phyloP scores from a whole-genome alignment of 2,113 vertebrate genomes.

The Pelobates fuscus region DNA sequence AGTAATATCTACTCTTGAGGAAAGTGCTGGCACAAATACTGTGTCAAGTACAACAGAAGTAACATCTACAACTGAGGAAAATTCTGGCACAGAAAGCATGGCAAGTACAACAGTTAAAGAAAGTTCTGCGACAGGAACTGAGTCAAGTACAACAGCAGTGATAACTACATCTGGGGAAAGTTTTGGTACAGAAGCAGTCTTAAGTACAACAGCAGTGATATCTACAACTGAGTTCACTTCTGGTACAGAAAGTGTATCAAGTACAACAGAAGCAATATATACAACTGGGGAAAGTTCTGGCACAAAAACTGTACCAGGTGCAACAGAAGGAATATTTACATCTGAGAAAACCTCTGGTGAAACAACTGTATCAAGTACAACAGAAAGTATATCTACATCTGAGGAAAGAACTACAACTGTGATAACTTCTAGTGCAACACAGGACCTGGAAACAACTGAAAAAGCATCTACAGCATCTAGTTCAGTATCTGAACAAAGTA shows the following conservation, averaged over 20 bases:
- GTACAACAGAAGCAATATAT: neutral
- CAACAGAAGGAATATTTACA: neutral
- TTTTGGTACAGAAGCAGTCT: neutral
- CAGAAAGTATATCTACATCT: neutral
- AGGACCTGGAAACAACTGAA: neutral
- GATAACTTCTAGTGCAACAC: neutral
- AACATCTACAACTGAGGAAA: neutral
- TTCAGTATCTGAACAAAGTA: neutral
- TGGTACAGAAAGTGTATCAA: neutral
- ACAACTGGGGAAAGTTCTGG: neutral
- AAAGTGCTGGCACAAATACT: neutral
- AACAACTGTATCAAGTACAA: neutral
- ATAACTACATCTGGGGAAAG: neutral
- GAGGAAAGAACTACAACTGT: neutral
- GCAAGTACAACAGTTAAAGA: neutral
- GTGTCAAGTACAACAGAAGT: neutral
- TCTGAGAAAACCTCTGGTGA: neutral
- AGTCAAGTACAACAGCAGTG: neutral
- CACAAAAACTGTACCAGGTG: neutral
- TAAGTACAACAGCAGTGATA: neutral
- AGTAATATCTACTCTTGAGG: neutral
- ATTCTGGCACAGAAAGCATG: neutral
- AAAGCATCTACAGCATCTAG: neutral
- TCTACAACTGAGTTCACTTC: neutral
- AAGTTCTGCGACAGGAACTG: neutral